These are phyloP conservation scores for Trissolcus japonicus DNA, from an alignment of 2,888 invertebrate species.

Conservation along the genomic window DNA sequence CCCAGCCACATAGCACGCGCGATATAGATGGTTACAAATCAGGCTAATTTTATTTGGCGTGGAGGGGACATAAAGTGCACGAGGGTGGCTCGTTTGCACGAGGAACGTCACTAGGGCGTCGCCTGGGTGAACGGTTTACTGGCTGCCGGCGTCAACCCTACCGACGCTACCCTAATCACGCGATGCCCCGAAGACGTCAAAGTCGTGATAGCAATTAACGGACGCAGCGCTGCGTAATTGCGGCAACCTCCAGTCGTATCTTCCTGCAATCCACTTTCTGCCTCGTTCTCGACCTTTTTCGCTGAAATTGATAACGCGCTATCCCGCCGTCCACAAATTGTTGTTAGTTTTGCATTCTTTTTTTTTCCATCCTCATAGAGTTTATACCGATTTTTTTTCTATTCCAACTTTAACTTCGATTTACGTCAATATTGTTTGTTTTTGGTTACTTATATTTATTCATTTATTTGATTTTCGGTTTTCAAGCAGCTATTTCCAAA, in stretches of 20 bases:
- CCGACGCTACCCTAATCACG: conserved; percentile 51
- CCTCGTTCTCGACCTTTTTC: conserved; percentile 21
- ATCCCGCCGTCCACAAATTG: conserved; percentile 16
- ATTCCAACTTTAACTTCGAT: too few relatives aligned
- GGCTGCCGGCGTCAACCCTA: conserved; percentile 48
- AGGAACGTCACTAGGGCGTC: conserved; percentile 40
- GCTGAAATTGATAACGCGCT: conserved; percentile 36
- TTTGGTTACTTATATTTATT: too few relatives aligned
- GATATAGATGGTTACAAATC: conserved; percentile 51
- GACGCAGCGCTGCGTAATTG: conserved; percentile 54
- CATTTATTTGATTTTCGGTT: too few relatives aligned
- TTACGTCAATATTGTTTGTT: too few relatives aligned
- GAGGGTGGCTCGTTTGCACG: conserved; percentile 50
- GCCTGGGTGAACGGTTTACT: conserved; percentile 37
- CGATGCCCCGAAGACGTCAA: conserved; percentile 55
- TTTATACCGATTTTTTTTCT: too few relatives aligned
- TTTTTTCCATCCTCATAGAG: not conserved
- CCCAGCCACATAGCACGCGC: conserved; percentile 34
- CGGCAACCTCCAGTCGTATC: conserved; percentile 50
- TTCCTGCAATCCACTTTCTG: conserved; percentile 31
- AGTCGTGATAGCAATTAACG: conserved; percentile 58
- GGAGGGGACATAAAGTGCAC: conserved; percentile 25
- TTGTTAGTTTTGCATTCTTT: conserved; percentile 18
- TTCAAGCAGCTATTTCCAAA: too few relatives aligned
- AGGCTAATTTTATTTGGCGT: conserved; percentile 53